Base-by-base conservation (phyloP, 2,888 invertebrate species). In the Peribatodes rhomboidaria region DNA sequence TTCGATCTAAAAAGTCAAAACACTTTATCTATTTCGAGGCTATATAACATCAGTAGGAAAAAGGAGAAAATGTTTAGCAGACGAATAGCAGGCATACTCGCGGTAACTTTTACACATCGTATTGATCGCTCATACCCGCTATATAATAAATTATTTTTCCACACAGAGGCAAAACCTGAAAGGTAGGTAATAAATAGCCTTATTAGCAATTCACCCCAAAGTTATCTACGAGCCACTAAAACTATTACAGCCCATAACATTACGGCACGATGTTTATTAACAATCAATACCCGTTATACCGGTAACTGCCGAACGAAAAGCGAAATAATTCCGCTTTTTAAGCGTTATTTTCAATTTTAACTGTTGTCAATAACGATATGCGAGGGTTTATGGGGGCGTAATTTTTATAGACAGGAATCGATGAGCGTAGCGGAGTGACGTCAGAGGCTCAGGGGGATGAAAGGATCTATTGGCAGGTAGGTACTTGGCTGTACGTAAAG, bases 271-370 rank as follows among this genome's bases (percentile, higher is more conserved):
- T 41, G 59, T 49, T 47, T 64, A 59, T 64, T 64, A 67, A 53
- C 65, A 65, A 61, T 61, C 67, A 67, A 69, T 69, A 69, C 64
- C 59, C 31, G 54, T 55, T 55, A 41, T 18, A 13, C 42, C 27
- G 61, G 53, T 60, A 65, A 65, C 55, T 42, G 57, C 44, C 49
- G 22, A 55, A 60, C 55, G 50, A 64, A 72, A 66, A 58, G 35
- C 54, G 46, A 47, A 50, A 50, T 67, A 57, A 68, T 65, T 49
- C 49, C 56, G 63, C 62, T 70, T 76, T 77, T 78, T 74, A 61
- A 67, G 68, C 52, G 78, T 74, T 75, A 76, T 78, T 79, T 78
- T 74, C 78, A 79, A 76, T 76, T 79, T 81, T 78, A 74, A 81
- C 80, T 69, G 72, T 69, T 37, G 35, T 53, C 66, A 78, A 75